Percentiles rank a stretch among this genome's conserved stretches.
Conservation (phyloP, 2,797 vertebrate species). For the Adrianichthys oophorus region DNA sequence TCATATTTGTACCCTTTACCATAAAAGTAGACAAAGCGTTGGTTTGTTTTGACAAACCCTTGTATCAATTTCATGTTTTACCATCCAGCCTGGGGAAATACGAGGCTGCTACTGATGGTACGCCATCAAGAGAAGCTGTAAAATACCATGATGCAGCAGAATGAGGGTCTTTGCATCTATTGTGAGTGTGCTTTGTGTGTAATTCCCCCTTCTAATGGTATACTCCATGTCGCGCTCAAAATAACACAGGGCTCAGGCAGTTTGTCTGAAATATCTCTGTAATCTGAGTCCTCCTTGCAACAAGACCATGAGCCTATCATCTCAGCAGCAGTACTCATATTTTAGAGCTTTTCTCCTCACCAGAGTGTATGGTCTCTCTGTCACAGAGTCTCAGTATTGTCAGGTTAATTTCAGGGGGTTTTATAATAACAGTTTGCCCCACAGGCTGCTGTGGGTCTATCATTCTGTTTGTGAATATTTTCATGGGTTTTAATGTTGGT, state of each 20-base stretch:
- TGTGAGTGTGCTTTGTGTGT: conserved; percentile 44
- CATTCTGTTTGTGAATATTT: neutral
- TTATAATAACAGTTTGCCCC: conserved; percentile 8
- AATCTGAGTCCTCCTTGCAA: conserved; percentile 20
- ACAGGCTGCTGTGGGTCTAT: conserved; percentile 2
- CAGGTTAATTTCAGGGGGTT: conserved; percentile 34
- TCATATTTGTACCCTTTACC: conserved; percentile 47
- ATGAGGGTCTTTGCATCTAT: conserved; percentile 34
- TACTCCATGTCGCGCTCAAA: conserved; percentile 35
- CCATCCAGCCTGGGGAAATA: conserved; percentile 28
- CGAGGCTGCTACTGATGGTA: conserved; percentile 24
- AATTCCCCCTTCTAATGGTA: conserved; percentile 59
- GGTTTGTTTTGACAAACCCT: conserved; percentile 48
- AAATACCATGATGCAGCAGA: conserved; percentile 43
- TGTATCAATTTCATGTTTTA: conserved; percentile 43
- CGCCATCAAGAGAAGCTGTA: conserved; percentile 47
- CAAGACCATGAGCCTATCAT: conserved; percentile 55
- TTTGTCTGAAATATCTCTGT: conserved; percentile 46
- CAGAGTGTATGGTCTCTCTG: conserved; percentile 30
- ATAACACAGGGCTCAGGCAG: conserved; percentile 53
- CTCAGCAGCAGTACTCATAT: conserved; percentile 41
- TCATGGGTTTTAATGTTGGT: too few relatives aligned
- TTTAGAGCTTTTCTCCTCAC: conserved; percentile 61
- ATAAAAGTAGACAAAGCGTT: conserved; percentile 58
- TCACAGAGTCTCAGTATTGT: conserved; percentile 14